A percentile compares a stretch with the other conserved stretches of the same genome.
Conservation (phyloP, 1,140 invertebrate genomes). For the Drosophila sulfurigaster region DNA sequence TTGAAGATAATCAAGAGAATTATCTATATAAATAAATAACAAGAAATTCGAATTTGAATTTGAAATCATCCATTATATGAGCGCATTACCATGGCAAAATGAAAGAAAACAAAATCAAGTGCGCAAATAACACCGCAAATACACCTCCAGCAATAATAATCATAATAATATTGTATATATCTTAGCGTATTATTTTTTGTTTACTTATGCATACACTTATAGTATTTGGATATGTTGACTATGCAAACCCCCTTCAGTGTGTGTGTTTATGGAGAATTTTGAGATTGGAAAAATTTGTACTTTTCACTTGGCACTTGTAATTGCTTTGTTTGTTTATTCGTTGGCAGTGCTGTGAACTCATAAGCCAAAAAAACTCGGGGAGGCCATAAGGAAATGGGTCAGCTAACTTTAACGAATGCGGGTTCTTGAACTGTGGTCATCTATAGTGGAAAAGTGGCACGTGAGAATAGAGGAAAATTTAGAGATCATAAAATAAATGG, state of each 20-base stretch:
- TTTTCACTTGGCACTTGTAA: slow-evolving; percentile 63
- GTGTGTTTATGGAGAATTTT: slow-evolving; percentile 41
- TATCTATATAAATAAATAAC: slow-evolving; percentile 60
- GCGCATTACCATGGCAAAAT: slow-evolving; percentile 48
- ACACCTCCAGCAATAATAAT: slow-evolving; percentile 22
- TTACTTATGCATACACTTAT: slow-evolving; percentile 42
- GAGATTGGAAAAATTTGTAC: slow-evolving; percentile 49
- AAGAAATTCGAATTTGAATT: slow-evolving; percentile 23
- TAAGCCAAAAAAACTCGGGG: slow-evolving; percentile 10
- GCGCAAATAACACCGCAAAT: slow-evolving; percentile 35
- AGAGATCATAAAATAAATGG: no score
- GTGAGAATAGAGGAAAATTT: no score
- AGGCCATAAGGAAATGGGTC: slow-evolving; percentile 25
- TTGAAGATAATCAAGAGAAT: slow-evolving; percentile 54
- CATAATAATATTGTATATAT: slow-evolving; percentile 13
- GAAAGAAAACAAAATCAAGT: slow-evolving; percentile 10
- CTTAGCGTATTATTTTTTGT: slow-evolving; percentile 25
- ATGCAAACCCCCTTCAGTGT: background rate
- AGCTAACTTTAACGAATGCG: background rate
- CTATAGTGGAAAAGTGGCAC: background rate
- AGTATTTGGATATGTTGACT: slow-evolving; percentile 27
- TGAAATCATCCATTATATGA: slow-evolving; percentile 29
- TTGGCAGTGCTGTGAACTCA: slow-evolving; percentile 24
- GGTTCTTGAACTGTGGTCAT: slow-evolving; percentile 7
- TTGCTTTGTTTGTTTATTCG: slow-evolving; percentile 56